phyloP scores from a whole-genome alignment of 2,888 invertebrate genomes.

The Apocheima hispidaria region DNA sequence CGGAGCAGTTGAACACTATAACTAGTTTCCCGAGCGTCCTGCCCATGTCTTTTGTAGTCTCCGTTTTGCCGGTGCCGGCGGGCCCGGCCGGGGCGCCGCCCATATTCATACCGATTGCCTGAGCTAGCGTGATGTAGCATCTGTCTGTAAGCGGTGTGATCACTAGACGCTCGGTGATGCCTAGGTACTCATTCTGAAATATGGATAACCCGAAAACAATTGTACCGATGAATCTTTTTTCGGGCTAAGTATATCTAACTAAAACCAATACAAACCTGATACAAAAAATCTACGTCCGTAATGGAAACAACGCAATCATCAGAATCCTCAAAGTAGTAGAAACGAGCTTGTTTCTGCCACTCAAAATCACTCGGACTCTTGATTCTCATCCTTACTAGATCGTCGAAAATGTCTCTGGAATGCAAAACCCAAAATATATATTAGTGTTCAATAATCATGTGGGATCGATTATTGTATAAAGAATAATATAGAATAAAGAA shows the following conservation, averaged over 20 bases:
- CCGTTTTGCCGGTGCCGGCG: slow-evolving; percentile 96
- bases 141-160: slow-evolving; percentile 97
- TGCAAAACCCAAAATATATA: background rate
- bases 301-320: slow-evolving; percentile 92
- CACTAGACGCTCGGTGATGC: slow-evolving; percentile 94
- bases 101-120: slow-evolving; percentile 95
- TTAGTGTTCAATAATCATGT: background rate
- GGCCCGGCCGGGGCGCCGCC: slow-evolving; percentile 97
- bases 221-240: no score
- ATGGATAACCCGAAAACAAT: background rate
- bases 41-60: slow-evolving; percentile 97
- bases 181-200: slow-evolving; percentile 91
- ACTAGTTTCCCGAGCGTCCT: slow-evolving; percentile 95
- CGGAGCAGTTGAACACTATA: slow-evolving; percentile 97
- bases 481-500: no score
- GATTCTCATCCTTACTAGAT: slow-evolving; percentile 89
- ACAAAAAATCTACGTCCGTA: slow-evolving; percentile 94
- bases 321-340: slow-evolving; percentile 92
- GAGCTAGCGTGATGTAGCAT: slow-evolving; percentile 95
- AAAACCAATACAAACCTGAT: slow-evolving; percentile 84
- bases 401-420: slow-evolving; percentile 94
- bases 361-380: slow-evolving; percentile 92
- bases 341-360: slow-evolving; percentile 95
- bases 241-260: background rate
- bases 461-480: no score